phyloP scores from a whole-genome alignment of 2,113 vertebrate species.

The Taurulus bubalis region DNA sequence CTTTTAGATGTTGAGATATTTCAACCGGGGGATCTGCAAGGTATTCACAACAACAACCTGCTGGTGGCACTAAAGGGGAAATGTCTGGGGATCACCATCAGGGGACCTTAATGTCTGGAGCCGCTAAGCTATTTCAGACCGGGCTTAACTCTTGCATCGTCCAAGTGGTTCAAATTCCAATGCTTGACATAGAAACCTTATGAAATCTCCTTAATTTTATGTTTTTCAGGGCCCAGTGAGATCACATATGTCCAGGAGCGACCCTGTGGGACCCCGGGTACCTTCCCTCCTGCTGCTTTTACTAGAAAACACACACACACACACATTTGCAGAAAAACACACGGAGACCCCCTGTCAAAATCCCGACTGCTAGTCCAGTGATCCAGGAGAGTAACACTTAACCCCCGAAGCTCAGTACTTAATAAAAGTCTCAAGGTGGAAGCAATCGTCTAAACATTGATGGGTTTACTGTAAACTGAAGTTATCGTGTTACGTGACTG shows the following conservation, averaged over 20 bases:
- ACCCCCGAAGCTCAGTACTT: conserved; percentile 19
- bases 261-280: conserved; percentile 3
- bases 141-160: neutral
- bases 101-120: neutral
- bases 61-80: no score
- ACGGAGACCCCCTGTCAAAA: conserved; percentile 21
- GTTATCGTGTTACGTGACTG: neutral
- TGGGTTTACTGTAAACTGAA: neutral
- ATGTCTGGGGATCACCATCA: neutral
- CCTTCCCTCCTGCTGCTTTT: conserved; percentile 20
- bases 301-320: conserved; percentile 8
- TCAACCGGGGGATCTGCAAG: neutral
- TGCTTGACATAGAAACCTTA: neutral
- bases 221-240: neutral
- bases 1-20: neutral
- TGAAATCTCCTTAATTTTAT: neutral
- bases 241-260: conserved; percentile 10
- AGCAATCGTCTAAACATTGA: neutral
- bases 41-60: neutral
- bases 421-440: conserved; percentile 37
- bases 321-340: neutral
- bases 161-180: neutral
- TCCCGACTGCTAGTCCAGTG: conserved; percentile 13
- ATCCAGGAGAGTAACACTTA: conserved; percentile 18
- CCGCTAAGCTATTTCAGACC: neutral